Percentiles rank a stretch among this genome's conserved stretches.
These are phyloP conservation scores for Echinometra lucunter DNA, from an alignment of 53 echinoderm and acorn worm genomes.

Conservation along the genomic window DNA sequence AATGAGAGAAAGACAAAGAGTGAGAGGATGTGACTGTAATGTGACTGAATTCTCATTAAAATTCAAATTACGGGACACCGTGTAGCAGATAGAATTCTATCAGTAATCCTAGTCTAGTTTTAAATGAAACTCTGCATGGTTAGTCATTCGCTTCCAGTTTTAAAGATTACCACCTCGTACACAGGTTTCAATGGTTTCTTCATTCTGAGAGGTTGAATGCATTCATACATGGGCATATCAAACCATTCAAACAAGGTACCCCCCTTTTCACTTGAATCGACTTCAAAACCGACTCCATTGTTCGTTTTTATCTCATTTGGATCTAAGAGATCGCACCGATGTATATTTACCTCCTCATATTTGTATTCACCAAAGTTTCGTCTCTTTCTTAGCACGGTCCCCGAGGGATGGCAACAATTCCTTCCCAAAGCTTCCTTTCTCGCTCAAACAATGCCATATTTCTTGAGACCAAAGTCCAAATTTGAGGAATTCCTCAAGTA, in stretches of 20 bases:
- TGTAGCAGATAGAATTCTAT: not conserved
- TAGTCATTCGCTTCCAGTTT: not conserved
- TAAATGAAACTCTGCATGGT: not conserved
- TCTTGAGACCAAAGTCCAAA: slow-evolving; percentile 46
- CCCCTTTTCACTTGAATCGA: not conserved
- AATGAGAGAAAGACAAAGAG: not conserved
- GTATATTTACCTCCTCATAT: not conserved
- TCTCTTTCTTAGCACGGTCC: not conserved
- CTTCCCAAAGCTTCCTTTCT: slow-evolving; percentile 20
- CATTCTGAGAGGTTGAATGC: not conserved
- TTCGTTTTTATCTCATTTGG: not conserved
- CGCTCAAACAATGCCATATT: slow-evolving; percentile 21
- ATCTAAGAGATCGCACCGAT: slow-evolving; percentile 27
- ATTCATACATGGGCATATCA: not conserved
- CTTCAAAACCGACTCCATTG: slow-evolving; percentile 10
- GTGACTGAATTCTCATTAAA: not conserved
- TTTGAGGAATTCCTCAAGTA: slow-evolving; percentile 36
- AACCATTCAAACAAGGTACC: not conserved
- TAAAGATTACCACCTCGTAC: not conserved
- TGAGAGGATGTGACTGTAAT: not conserved
- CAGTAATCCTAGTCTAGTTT: not conserved
- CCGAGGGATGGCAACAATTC: slow-evolving; percentile 10
- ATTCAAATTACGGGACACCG: not conserved
- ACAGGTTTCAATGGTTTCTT: not conserved
- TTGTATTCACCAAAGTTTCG: slow-evolving; percentile 19